Evolutionary conservation across 2,113 vertebrate genomes (phyloP).

Genomic region (Drymodes brunneopygia): DNA sequence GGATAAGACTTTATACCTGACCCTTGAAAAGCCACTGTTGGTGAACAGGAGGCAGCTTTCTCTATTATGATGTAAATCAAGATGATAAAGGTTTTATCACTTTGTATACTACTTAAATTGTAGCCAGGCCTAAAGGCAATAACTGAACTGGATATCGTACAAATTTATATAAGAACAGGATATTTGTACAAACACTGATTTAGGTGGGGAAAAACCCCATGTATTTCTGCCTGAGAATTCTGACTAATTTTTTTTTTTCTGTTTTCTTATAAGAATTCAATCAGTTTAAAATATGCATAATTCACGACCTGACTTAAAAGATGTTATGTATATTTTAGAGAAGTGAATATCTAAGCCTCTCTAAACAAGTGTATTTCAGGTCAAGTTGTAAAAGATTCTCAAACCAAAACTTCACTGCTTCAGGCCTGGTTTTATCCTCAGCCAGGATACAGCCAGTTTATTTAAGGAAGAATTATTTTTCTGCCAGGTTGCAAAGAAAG

Average conservation of each 20-base stretch:
- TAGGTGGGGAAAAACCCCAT: fast-evolving
- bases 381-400: not conserved
- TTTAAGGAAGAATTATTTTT: not conserved
- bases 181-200: not conserved
- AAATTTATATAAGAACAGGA: not conserved
- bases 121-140: not conserved
- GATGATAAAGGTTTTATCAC: not conserved
- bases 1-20: not conserved
- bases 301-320: not conserved
- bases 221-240: not conserved
- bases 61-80: not conserved
- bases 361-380: not conserved
- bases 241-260: not conserved
- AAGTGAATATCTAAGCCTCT: not conserved
- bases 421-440: not conserved
- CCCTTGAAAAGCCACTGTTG: not conserved
- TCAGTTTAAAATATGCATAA: not conserved
- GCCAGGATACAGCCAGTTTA: not conserved
- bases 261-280: not conserved
- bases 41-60: not conserved
- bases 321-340: not conserved
- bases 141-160: not conserved
- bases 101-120: not conserved
- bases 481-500: not conserved
- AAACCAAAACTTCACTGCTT: not conserved